These are phyloP conservation scores for Melanotaenia trifasciata DNA, from an alignment of 2,797 vertebrate species.

Conservation along the genomic window DNA sequence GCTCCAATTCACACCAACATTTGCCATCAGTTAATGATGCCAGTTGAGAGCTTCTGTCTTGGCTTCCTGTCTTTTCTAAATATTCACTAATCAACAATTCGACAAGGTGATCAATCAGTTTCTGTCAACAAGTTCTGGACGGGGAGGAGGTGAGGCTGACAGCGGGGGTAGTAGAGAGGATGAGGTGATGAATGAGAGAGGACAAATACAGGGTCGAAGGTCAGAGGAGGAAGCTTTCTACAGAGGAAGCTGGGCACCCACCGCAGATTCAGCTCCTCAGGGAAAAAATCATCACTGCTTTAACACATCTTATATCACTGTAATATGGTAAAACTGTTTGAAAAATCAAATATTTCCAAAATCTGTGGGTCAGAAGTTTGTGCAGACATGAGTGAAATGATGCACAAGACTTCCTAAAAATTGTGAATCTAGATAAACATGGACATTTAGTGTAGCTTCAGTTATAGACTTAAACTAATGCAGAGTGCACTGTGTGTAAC, in stretches of 20 bases:
- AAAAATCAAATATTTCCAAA: neutral
- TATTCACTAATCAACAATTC: slow-evolving; percentile 66
- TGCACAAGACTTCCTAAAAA: neutral
- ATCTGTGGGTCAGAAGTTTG: neutral
- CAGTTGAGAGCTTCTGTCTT: slow-evolving; percentile 58
- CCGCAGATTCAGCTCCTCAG: slow-evolving; percentile 43
- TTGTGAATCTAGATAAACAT: neutral
- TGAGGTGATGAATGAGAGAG: slow-evolving; percentile 84
- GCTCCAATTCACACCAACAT: neutral
- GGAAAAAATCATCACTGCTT: slow-evolving; percentile 20
- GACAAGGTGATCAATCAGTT: slow-evolving; percentile 82
- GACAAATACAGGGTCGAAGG: slow-evolving; percentile 84
- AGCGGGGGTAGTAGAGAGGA: slow-evolving; percentile 55
- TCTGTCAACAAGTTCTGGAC: slow-evolving; percentile 55
- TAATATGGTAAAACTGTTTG: neutral
- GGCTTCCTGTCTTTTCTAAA: slow-evolving; percentile 51
- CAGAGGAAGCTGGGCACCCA: slow-evolving; percentile 59
- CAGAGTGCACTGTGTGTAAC: neutral
- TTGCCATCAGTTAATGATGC: slow-evolving; percentile 33
- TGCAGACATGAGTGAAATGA: neutral
- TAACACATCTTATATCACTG: neutral
- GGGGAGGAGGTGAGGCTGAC: slow-evolving; percentile 23
- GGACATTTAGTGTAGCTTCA: neutral
- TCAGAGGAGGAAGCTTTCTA: slow-evolving; percentile 69
- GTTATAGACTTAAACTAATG: neutral